Evolutionary conservation across 2,888 invertebrate species (phyloP).

Genomic region (Lampropteryx suffumata): DNA sequence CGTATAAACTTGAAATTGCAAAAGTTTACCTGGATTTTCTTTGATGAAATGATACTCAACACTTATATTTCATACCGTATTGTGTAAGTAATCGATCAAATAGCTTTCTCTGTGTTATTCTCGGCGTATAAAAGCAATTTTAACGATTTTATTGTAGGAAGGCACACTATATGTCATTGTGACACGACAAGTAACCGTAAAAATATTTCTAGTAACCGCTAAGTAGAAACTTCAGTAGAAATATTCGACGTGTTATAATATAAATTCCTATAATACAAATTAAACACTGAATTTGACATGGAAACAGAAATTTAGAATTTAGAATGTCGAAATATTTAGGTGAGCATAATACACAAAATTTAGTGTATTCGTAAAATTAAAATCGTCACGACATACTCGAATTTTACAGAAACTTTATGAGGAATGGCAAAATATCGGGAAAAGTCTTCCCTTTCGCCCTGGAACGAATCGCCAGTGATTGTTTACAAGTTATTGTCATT

Average conservation of each 20-base stretch:
- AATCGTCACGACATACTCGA: conserved; percentile 43
- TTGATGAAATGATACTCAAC: conserved; percentile 36
- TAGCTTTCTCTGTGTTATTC: conserved; percentile 63
- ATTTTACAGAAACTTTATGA: conserved; percentile 24
- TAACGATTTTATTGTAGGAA: conserved; percentile 64
- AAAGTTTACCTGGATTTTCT: conserved; percentile 40
- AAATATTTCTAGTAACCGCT: conserved; percentile 57
- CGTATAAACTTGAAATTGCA: conserved; percentile 25
- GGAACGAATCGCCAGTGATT: neutral
- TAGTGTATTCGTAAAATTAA: conserved; percentile 23
- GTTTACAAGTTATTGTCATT: neutral
- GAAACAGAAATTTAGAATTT: conserved; percentile 35
- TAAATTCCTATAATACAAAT: neutral
- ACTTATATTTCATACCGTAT: conserved; percentile 40
- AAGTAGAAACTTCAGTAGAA: conserved; percentile 44
- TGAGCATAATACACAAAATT: conserved; percentile 24
- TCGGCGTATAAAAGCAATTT: conserved; percentile 48
- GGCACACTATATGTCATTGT: conserved; percentile 70
- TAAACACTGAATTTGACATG: conserved; percentile 29
- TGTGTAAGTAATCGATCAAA: conserved; percentile 48
- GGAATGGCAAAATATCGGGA: neutral
- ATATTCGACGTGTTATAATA: conserved; percentile 12
- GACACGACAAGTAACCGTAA: conserved; percentile 68
- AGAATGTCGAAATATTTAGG: conserved; percentile 16
- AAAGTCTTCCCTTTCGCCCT: too few species aligned